A percentile compares a stretch with the other conserved stretches of the same genome.
These are phyloP conservation scores for Heterodera schachtii DNA, from an alignment of 1,140 invertebrate species.

Conservation along the genomic window DNA sequence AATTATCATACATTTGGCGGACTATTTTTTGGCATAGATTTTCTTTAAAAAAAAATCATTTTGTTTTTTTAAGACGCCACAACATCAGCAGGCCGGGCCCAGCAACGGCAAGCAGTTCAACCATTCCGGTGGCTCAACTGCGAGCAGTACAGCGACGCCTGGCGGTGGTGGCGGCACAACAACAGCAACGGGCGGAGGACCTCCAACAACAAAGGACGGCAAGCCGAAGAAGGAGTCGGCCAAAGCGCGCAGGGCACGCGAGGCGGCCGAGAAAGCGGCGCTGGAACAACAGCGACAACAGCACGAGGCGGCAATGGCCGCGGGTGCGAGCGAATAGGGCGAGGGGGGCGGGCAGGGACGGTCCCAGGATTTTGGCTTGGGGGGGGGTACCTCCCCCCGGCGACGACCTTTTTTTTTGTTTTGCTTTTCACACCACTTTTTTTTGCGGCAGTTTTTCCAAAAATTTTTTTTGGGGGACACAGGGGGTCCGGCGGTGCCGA, in stretches of 20 bases:
- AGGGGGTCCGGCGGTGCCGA: no score
- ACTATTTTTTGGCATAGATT: not conserved
- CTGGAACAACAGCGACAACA: slow-evolving; percentile 7
- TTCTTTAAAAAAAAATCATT: no score
- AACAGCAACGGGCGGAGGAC: not conserved
- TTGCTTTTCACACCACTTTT: no score
- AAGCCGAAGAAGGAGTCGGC: slow-evolving; percentile 24
- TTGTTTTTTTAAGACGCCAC: not conserved
- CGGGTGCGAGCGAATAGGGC: not conserved
- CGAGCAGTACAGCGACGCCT: not conserved
- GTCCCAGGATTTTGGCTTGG: no score
- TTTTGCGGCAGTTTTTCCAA: no score
- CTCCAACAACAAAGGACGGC: not conserved
- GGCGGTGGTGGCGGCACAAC: no score
- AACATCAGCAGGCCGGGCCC: not conserved
- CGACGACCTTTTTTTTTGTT: no score
- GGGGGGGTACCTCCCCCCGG: no score
- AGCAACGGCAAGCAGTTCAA: slow-evolving; percentile 1
- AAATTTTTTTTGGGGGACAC: no score
- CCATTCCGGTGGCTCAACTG: not conserved
- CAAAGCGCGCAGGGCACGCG: slow-evolving; percentile 9
- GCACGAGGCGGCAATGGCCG: not conserved
- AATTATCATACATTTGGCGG: no score
- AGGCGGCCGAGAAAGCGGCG: slow-evolving; percentile 17
- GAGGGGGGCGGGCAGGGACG: not conserved